Percentiles rank a stretch among this genome's conserved stretches.
phyloP scores from a whole-genome alignment of 2,113 vertebrate species.

The Plecturocebus donacophilus region DNA sequence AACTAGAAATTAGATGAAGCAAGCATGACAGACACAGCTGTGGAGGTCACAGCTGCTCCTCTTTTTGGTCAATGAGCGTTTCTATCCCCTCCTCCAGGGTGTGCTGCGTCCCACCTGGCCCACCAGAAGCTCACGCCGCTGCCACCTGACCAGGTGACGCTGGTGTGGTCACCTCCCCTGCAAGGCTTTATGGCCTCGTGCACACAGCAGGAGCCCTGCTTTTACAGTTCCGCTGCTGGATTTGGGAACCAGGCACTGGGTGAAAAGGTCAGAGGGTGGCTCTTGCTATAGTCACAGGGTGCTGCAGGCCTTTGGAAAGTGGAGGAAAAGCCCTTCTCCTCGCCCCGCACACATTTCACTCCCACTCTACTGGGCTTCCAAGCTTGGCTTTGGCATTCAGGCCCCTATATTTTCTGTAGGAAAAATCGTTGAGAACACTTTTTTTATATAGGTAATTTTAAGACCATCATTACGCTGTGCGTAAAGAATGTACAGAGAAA shows the following conservation, averaged over 20 bases:
- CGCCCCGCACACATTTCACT: constrained; percentile 86
- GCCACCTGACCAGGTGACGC: constrained; percentile 53
- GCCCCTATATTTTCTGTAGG: constrained; percentile 95
- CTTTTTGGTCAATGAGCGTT: constrained; percentile 66
- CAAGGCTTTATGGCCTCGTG: constrained; percentile 74
- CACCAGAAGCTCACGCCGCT: constrained; percentile 30
- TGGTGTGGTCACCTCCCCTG: constrained; percentile 14
- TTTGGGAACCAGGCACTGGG: constrained; percentile 65
- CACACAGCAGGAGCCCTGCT: constrained; percentile 74
- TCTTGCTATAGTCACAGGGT: constrained; percentile 49
- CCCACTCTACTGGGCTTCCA: constrained; percentile 88
- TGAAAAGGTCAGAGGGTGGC: constrained; percentile 60
- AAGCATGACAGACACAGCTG: constrained; percentile 79
- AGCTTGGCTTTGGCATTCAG: constrained; percentile 91
- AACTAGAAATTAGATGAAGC: constrained; percentile 82
- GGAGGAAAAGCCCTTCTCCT: neutral
- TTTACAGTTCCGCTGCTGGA: constrained; percentile 70
- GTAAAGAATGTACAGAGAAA: constrained; percentile 99
- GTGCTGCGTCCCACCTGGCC: constrained; percentile 86
- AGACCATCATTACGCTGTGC: constrained; percentile 99
- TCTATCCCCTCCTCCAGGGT: neutral
- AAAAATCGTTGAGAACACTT: constrained; percentile 91
- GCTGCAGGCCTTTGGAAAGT: constrained; percentile 62
- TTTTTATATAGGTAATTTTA: constrained; percentile 99
- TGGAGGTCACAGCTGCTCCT: constrained; percentile 81